Percentiles rank a stretch among this genome's conserved stretches.
Conservation (phyloP, 1,140 invertebrate species). For the Rhyacophila brunnea region DNA sequence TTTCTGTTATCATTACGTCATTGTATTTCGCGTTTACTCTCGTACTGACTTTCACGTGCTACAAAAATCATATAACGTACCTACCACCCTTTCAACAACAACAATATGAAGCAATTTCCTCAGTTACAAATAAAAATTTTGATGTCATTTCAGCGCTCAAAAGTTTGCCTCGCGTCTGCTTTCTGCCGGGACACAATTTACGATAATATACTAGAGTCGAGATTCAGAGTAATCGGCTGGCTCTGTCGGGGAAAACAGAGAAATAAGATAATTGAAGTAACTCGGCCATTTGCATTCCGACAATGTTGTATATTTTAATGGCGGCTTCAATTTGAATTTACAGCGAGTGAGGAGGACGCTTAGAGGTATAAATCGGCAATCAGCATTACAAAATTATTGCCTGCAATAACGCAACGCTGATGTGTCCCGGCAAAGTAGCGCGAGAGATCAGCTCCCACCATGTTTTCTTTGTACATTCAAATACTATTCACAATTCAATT, state of each 20-base stretch:
- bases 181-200: background rate
- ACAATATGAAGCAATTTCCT: too few species aligned
- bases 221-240: background rate
- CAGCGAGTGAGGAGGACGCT: background rate
- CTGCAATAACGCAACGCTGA: too few species aligned
- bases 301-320: background rate
- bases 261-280: conserved; percentile 4
- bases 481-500: too few species aligned
- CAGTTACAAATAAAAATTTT: too few species aligned
- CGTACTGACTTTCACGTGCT: too few species aligned
- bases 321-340: background rate
- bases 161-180: background rate
- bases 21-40: too few species aligned
- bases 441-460: too few species aligned
- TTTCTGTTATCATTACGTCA: too few species aligned
- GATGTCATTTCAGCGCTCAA: background rate
- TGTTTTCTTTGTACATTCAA: too few species aligned
- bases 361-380: conserved; percentile 1
- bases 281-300: background rate
- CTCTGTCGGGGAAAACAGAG: background rate
- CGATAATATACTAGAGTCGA: background rate
- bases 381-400: background rate
- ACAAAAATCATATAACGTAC: too few species aligned
- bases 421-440: too few species aligned
- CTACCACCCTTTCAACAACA: too few species aligned